Conservation (phyloP, 1,140 invertebrate genomes). For the Trichomalopsis sarcophagae region DNA sequence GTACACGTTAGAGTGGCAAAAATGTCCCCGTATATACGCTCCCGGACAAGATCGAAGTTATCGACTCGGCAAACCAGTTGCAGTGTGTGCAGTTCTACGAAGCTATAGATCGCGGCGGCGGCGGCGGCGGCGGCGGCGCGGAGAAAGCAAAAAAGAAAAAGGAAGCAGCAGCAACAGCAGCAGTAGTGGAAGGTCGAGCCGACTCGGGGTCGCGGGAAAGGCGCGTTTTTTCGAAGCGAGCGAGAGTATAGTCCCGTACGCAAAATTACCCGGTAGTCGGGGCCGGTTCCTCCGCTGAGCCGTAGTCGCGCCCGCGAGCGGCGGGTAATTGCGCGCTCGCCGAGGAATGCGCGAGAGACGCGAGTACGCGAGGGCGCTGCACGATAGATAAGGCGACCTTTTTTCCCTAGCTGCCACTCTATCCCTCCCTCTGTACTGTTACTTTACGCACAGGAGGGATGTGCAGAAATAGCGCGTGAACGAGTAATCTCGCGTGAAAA, state of each 20-base stretch:
- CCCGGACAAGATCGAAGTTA: conserved; percentile 19
- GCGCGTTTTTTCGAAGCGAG: background rate
- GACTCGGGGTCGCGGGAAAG: conserved; percentile 48
- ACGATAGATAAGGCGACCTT: background rate
- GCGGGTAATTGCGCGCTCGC: conserved; percentile 48
- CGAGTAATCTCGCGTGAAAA: background rate
- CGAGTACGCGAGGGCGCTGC: background rate
- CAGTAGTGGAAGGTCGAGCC: conserved; percentile 25
- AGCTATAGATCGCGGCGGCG: background rate
- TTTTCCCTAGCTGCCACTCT: too few relatives aligned
- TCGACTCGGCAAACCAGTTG: conserved; percentile 18
- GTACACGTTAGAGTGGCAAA: background rate
- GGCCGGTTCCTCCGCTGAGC: conserved; percentile 30
- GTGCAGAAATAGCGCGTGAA: background rate
- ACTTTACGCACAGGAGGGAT: background rate
- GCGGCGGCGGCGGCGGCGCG: too few relatives aligned
- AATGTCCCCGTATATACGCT: background rate
- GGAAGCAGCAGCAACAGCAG: background rate
- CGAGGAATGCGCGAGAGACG: conserved; percentile 36
- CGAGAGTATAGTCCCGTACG: conserved; percentile 33
- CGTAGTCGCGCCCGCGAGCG: conserved; percentile 45
- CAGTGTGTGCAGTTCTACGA: background rate
- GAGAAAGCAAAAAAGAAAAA: conserved; percentile 9
- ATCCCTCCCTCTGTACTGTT: too few relatives aligned
- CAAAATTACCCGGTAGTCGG: conserved; percentile 54